These are phyloP conservation scores for Lerista edwardsae DNA, from an alignment of 2,797 vertebrate genomes.

Conservation along the genomic window DNA sequence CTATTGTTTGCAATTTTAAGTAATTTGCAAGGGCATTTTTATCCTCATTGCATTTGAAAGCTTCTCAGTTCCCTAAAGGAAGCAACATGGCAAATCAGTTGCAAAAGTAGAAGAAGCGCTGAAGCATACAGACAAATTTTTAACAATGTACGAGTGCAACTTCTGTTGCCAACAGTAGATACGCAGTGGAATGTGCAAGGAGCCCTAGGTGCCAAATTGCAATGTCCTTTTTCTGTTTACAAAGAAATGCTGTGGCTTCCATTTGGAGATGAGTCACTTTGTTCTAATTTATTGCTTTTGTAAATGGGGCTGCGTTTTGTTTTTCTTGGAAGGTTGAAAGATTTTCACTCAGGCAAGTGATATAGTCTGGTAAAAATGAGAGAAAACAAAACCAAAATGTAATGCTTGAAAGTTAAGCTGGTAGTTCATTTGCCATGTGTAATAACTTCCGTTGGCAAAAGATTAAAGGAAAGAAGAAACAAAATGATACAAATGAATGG, in stretches of 20 bases:
- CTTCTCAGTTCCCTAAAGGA: slow-evolving; percentile 73
- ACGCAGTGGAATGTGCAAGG: slow-evolving; percentile 68
- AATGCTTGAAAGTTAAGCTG: slow-evolving; percentile 60
- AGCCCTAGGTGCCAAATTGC: slow-evolving; percentile 66
- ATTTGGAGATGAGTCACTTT: slow-evolving; percentile 74
- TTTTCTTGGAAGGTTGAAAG: slow-evolving; percentile 68
- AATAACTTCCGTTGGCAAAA: slow-evolving; percentile 11
- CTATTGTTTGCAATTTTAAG: slow-evolving; percentile 20
- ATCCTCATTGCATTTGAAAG: slow-evolving; percentile 70
- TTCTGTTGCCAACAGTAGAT: slow-evolving; percentile 78
- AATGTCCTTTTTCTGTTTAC: slow-evolving; percentile 71
- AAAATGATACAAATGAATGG: slow-evolving; percentile 26
- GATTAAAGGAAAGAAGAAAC: slow-evolving; percentile 39
- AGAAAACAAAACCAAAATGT: slow-evolving; percentile 55
- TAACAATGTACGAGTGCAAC: slow-evolving; percentile 75
- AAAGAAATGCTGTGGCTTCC: slow-evolving; percentile 70
- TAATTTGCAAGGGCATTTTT: slow-evolving; percentile 71
- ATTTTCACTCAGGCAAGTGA: slow-evolving; percentile 53
- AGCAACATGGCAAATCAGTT: slow-evolving; percentile 73
- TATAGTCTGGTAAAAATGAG: slow-evolving; percentile 17
- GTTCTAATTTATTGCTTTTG: slow-evolving; percentile 72
- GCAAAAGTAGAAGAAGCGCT: slow-evolving; percentile 65
- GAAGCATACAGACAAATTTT: slow-evolving; percentile 74
- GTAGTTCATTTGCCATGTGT: slow-evolving; percentile 48
- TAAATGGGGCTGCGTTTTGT: slow-evolving; percentile 74